Percentiles rank a stretch among this genome's conserved stretches.
These are phyloP conservation scores for Sebastes aleutianus DNA, from an alignment of 2,797 vertebrate species.

Conservation along the genomic window DNA sequence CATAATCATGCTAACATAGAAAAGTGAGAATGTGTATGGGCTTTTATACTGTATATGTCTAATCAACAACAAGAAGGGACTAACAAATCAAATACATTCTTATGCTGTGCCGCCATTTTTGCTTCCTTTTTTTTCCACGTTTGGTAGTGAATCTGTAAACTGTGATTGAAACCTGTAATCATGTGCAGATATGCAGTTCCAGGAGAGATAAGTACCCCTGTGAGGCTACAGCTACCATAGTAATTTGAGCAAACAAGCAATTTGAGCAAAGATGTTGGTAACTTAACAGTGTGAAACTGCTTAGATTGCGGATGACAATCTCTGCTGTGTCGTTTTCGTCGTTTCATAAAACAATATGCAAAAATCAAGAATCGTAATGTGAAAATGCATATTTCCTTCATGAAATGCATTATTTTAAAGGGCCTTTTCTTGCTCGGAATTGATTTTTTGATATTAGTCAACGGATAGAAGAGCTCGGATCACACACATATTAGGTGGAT, in stretches of 20 bases:
- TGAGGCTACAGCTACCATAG: constrained; percentile 31
- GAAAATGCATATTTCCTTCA: neutral
- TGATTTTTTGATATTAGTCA: constrained; percentile 13
- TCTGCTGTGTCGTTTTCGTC: neutral
- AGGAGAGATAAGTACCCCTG: constrained; percentile 39
- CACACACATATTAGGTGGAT: constrained; percentile 53
- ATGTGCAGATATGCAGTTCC: constrained; percentile 40
- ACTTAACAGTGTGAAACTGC: constrained; percentile 47
- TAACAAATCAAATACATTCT: neutral
- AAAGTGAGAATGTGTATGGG: neutral
- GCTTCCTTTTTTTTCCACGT: neutral
- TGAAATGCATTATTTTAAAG: neutral
- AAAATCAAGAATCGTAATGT: neutral
- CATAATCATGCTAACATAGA: neutral
- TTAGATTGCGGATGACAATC: constrained; percentile 34
- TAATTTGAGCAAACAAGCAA: constrained; percentile 62
- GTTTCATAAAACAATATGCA: neutral
- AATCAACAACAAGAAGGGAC: neutral
- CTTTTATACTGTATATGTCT: neutral
- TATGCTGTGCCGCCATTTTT: neutral
- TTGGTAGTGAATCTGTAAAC: constrained; percentile 34
- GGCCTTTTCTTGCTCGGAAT: neutral
- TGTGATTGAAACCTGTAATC: constrained; percentile 62
- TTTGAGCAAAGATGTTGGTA: constrained; percentile 43
- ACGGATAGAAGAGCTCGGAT: constrained; percentile 28